Evolutionary conservation across 1,140 invertebrate species (phyloP).

Genomic region (Delia radicum): DNA sequence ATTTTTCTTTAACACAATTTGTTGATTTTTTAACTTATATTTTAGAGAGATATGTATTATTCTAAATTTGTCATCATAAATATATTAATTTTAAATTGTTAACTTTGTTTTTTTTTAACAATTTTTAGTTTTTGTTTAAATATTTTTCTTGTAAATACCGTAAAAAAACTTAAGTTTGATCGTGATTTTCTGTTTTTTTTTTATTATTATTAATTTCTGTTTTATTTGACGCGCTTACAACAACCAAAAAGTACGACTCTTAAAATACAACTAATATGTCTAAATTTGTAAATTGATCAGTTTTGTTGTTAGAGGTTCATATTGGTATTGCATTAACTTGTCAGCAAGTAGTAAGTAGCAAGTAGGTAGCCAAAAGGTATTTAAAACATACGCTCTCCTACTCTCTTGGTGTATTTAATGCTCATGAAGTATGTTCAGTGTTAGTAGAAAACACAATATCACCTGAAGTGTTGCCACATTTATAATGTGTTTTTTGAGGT

Average conservation of each 20-base stretch:
- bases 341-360: neutral
- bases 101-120: neutral
- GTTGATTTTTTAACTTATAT: neutral
- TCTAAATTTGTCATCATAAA: neutral
- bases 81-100: neutral
- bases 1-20: neutral
- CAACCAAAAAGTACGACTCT: slow-evolving; percentile 20
- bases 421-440: neutral
- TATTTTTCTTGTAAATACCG: neutral
- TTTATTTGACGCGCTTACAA: slow-evolving; percentile 20
- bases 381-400: neutral
- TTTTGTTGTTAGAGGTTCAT: neutral
- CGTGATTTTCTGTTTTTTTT: neutral
- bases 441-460: too few species aligned
- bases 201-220: neutral
- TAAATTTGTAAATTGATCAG: slow-evolving; percentile 10
- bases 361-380: neutral
- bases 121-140: neutral
- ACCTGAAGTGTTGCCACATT: neutral
- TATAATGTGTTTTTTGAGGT: too few species aligned
- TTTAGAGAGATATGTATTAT: too few species aligned
- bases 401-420: neutral
- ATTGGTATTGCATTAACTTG: neutral
- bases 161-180: neutral
- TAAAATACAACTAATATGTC: slow-evolving; percentile 18